Conservation (phyloP, 2,797 vertebrate species). For the Bradypodion ventrale region DNA sequence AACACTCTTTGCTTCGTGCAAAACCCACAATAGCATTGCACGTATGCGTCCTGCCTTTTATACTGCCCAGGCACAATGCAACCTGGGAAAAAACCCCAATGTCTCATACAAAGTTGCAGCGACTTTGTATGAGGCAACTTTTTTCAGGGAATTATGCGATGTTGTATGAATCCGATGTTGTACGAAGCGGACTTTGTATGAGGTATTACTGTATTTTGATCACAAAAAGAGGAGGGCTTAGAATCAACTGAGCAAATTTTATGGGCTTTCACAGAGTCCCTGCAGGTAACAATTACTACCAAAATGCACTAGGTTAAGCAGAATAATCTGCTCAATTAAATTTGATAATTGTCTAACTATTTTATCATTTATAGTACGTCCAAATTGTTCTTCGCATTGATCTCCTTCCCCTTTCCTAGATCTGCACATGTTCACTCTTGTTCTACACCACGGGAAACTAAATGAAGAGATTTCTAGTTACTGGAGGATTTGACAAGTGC, state of each 20-base stretch:
- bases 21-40: too few species aligned
- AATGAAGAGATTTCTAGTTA: not conserved
- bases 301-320: slow-evolving; percentile 23
- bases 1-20: too few species aligned
- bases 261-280: slow-evolving; percentile 9
- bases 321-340: slow-evolving; percentile 29
- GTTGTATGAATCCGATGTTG: too few species aligned
- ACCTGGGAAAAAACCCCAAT: too few species aligned
- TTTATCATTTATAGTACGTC: slow-evolving; percentile 20
- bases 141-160: too few species aligned
- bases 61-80: too few species aligned
- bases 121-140: too few species aligned
- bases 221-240: not conserved
- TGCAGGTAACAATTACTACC: not conserved
- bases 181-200: too few species aligned
- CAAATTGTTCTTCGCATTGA: not conserved
- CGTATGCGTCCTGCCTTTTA: too few species aligned
- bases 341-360: not conserved
- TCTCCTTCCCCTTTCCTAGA: not conserved
- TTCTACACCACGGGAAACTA: not conserved
- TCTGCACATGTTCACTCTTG: not conserved
- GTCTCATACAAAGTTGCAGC: too few species aligned
- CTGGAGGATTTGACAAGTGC: not conserved
- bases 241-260: not conserved
- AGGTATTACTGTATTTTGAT: too few species aligned